phyloP scores from a whole-genome alignment of 2,113 vertebrate species.

The Ochotona princeps region DNA sequence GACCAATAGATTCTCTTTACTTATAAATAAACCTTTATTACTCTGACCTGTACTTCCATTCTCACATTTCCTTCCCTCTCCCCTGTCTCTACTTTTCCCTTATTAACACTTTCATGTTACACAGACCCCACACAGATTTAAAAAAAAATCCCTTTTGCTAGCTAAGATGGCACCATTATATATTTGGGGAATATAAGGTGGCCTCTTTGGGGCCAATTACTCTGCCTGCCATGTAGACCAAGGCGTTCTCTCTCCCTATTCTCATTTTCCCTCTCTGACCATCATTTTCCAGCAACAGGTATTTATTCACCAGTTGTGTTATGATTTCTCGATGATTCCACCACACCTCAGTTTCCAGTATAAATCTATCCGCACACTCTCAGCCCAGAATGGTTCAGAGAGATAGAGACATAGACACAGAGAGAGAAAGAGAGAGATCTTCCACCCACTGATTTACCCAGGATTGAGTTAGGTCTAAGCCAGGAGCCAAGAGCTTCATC shows the following conservation, averaged over 20 bases:
- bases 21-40: background rate
- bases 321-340: background rate
- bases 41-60: background rate
- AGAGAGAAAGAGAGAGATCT: no score
- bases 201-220: no score
- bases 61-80: background rate
- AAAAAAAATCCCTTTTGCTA: background rate
- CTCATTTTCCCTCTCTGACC: background rate
- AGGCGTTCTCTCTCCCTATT: background rate
- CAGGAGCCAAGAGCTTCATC: no score
- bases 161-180: background rate
- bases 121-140: background rate
- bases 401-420: no score
- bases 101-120: background rate
- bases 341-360: background rate
- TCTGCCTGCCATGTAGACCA: background rate
- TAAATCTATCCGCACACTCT: background rate
- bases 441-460: no score
- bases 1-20: background rate
- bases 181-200: background rate
- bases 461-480: no score
- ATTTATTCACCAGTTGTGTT: background rate
- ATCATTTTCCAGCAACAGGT: background rate
- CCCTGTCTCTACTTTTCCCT: background rate
- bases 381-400: background rate